Evolutionary conservation across 2,888 invertebrate species (phyloP), one percentile per base, ranked within the genome.

Genomic region (Ceratothoa steindachneri): DNA sequence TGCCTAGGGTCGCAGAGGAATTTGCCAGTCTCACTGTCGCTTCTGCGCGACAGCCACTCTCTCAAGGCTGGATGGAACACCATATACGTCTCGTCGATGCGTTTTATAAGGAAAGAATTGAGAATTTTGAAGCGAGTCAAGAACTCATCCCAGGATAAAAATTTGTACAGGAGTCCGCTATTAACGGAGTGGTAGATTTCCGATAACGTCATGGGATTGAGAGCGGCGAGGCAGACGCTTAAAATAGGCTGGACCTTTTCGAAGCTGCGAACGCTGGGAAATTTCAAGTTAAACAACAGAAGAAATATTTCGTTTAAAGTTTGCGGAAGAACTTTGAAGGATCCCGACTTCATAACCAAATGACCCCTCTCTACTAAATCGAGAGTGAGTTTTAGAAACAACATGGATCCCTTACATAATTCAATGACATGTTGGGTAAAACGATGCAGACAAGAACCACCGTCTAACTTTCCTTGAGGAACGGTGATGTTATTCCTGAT

Each of bases 51-150:
- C 79, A 97, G 87, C 97, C 97, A 98, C 87, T 98, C 97, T 87
- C 97, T 91, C 86, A 98, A 95, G 2, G 96, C 95, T 0, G 97
- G 95, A 84, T 98, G 97, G 86, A 97, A 96, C 85, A 97, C 95
- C 93, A 97, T 95, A 86, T 93, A 95, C 0, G 95, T 95, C 84
- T 93, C 93, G 85, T 97, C 97, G 82, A 92, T 88, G 69, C 96
- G 89, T 84, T 93, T 93, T 72, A 95, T 92, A 24, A 98, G 87
- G 82, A 97, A 93, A 68, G 93, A 94, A 70, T 92, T 89, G 31
- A 97, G 87, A 77, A 90, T 87, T 87, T 87, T 82, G 60, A 83
- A 82, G 31, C 74, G 67, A 31, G 73, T 77, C 12, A 80, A 66
- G 84, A 97, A 96, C 81, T 96, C 95, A 74, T 92, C 91, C 95